Conservation (phyloP, 2,888 invertebrate species). For the Nomada lathburiana region DNA sequence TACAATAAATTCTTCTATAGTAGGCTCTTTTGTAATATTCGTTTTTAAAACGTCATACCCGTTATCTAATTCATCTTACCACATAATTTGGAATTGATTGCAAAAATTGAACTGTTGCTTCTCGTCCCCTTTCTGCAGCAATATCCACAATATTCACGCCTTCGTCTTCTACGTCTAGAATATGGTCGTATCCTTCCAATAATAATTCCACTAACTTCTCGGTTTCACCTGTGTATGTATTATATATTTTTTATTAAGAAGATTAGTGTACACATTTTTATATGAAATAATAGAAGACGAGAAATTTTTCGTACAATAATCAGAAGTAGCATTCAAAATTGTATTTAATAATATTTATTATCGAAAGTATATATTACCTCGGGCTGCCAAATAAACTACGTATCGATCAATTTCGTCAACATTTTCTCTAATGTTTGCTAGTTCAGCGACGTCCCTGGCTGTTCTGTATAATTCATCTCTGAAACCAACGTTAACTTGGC, state of each 20-base stretch:
- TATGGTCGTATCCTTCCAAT: conserved; percentile 94
- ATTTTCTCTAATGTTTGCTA: conserved; percentile 92
- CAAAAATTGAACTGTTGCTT: conserved; percentile 89
- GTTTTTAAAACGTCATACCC: neutral
- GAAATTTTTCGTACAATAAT: too few species aligned
- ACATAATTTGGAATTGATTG: conserved; percentile 91
- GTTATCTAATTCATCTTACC: conserved; percentile 84
- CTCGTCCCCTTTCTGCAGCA: conserved; percentile 88
- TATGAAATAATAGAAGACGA: too few species aligned
- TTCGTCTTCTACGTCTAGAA: conserved; percentile 91
- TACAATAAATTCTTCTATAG: conserved; percentile 77
- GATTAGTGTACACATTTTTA: neutral
- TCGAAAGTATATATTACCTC: conserved; percentile 85
- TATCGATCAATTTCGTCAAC: conserved; percentile 93
- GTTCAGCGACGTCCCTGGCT: conserved; percentile 93
- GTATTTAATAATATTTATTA: neutral
- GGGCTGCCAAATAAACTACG: conserved; percentile 91
- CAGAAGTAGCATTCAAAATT: too few species aligned
- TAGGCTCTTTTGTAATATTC: neutral
- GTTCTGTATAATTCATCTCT: conserved; percentile 95
- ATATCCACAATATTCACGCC: conserved; percentile 89
- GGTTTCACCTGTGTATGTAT: conserved; percentile 86
- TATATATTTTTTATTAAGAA: neutral
- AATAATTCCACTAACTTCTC: conserved; percentile 89
- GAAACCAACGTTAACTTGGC: conserved; percentile 92